These are phyloP conservation scores for Montipora efflorescens DNA, from an alignment of 64 coral and sea anemone genomes.

Conservation along the genomic window DNA sequence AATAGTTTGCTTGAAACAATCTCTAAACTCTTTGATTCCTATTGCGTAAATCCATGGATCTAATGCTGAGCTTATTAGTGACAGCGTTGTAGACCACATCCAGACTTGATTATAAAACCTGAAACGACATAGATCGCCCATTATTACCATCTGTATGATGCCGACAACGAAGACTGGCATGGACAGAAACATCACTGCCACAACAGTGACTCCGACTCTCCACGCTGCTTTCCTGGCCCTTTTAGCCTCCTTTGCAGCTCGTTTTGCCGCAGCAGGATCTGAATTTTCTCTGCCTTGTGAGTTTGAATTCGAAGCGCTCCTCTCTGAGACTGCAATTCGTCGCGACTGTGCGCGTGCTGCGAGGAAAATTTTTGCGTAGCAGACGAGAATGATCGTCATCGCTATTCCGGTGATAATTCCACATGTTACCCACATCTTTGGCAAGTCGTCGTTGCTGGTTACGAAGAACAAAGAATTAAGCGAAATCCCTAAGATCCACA, in stretches of 20 bases:
- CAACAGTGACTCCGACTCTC: slow-evolving; percentile 21
- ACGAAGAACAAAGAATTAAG: slow-evolving; percentile 31
- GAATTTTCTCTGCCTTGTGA: background rate
- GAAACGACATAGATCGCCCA: slow-evolving; percentile 24
- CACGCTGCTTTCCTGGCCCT: slow-evolving; percentile 30
- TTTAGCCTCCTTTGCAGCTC: background rate
- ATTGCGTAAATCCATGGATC: slow-evolving; percentile 67
- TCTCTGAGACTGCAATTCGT: slow-evolving; percentile 38
- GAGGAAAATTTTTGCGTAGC: slow-evolving; percentile 27
- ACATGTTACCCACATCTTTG: slow-evolving; percentile 47
- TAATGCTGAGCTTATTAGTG: slow-evolving; percentile 44
- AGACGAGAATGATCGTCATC: slow-evolving; percentile 15
- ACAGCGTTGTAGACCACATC: slow-evolving; percentile 41
- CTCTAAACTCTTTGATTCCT: slow-evolving; percentile 39
- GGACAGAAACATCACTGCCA: slow-evolving; percentile 11
- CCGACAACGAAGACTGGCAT: slow-evolving; percentile 37
- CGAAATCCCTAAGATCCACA: slow-evolving; percentile 44
- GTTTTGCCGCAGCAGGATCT: background rate
- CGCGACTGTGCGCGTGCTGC: slow-evolving; percentile 23
- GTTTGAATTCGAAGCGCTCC: background rate
- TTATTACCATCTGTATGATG: slow-evolving; percentile 17
- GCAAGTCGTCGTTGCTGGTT: background rate
- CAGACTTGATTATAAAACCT: slow-evolving; percentile 21
- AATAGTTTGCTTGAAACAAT: slow-evolving; percentile 3
- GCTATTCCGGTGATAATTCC: slow-evolving; percentile 15